These are phyloP conservation scores for Lepidochrysops patricia DNA, from an alignment of 2,888 invertebrate species.

Conservation along the genomic window DNA sequence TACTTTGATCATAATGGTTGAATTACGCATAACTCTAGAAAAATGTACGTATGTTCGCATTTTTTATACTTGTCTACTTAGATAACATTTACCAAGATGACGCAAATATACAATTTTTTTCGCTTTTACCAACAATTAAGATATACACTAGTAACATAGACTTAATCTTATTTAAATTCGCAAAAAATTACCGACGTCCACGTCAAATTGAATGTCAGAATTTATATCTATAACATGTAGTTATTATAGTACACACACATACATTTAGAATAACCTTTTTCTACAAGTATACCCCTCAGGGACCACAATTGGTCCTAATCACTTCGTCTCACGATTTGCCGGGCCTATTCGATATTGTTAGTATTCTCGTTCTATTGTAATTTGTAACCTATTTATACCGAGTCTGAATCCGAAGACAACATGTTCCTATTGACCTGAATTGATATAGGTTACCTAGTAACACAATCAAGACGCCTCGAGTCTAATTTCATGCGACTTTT, in stretches of 20 bases:
- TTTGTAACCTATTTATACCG: not conserved
- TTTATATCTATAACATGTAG: not conserved
- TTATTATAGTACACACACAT: not conserved
- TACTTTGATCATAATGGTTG: not conserved
- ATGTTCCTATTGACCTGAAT: constrained; percentile 5
- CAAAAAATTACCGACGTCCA: too few species aligned
- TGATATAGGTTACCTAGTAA: constrained; percentile 3
- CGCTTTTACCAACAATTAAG: too few species aligned
- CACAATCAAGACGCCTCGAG: not conserved
- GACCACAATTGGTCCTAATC: not conserved
- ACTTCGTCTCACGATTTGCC: not conserved
- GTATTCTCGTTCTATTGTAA: not conserved
- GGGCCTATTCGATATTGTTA: not conserved
- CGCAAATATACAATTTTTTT: too few species aligned
- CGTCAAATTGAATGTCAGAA: too few species aligned
- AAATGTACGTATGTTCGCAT: not conserved
- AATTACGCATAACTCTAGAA: not conserved
- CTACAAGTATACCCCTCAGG: not conserved
- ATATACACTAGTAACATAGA: too few species aligned
- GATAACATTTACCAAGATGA: not conserved
- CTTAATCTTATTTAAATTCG: too few species aligned
- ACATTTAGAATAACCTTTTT: not conserved
- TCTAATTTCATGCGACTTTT: not conserved
- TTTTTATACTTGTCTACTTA: not conserved
- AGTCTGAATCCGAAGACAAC: not conserved